Percentiles rank a stretch among this genome's conserved stretches.
Evolutionary conservation across 2,888 invertebrate genomes (phyloP).

Genomic region (Cosmia trapezina): DNA sequence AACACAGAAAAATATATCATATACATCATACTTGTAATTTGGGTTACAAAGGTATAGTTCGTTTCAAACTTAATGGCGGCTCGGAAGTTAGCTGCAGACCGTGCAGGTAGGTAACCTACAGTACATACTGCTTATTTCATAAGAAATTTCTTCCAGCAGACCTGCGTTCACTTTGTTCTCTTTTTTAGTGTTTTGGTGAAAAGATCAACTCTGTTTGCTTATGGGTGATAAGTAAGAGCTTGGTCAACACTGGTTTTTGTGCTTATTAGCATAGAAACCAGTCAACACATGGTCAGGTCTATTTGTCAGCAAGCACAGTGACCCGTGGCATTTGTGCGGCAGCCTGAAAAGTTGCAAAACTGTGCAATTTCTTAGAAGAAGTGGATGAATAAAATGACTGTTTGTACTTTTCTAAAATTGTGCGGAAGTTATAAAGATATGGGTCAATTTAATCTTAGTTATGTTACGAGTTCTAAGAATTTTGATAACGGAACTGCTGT

Average conservation of each 20-base stretch:
- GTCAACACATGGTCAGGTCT: not conserved
- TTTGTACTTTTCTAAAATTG: slow-evolving; percentile 1
- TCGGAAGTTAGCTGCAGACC: no score
- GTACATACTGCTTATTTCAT: no score
- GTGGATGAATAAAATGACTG: not conserved
- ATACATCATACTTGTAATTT: no score
- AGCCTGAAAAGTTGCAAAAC: not conserved
- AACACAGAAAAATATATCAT: no score
- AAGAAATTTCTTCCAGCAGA: no score
- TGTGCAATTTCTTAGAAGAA: not conserved
- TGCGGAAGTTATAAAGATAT: slow-evolving; percentile 39
- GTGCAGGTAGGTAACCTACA: no score
- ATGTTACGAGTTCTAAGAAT: slow-evolving; percentile 22
- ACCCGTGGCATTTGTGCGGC: not conserved
- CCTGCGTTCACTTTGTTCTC: not conserved
- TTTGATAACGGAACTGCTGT: slow-evolving; percentile 8
- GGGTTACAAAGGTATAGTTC: no score
- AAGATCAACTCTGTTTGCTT: not conserved
- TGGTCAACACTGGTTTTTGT: not conserved
- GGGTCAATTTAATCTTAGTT: not conserved
- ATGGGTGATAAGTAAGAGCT: not conserved
- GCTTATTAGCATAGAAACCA: not conserved
- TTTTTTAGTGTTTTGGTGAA: not conserved
- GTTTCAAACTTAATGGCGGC: no score
- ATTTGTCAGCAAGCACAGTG: no score